Conservation (phyloP, 2,888 invertebrate species). For the Microchrysa polita region DNA sequence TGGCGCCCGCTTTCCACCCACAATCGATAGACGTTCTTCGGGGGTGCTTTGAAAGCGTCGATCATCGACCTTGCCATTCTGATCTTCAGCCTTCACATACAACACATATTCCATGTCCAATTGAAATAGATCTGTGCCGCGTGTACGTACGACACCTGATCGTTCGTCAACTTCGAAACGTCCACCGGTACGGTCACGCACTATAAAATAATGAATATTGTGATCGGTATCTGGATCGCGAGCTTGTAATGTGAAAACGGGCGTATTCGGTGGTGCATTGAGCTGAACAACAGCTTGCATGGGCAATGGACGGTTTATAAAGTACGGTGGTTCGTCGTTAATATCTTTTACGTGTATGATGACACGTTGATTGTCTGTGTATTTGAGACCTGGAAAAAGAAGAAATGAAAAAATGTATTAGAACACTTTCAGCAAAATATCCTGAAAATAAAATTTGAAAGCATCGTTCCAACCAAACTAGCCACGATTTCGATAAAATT, state of each 20-base stretch:
- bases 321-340: slow-evolving; percentile 95
- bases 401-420: slow-evolving; percentile 39
- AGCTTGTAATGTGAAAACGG: slow-evolving; percentile 96
- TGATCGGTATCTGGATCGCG: slow-evolving; percentile 96
- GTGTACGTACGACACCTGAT: slow-evolving; percentile 90
- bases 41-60: slow-evolving; percentile 89
- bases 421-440: too few relatives aligned
- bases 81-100: slow-evolving; percentile 96
- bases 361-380: slow-evolving; percentile 94
- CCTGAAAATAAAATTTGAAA: too few relatives aligned
- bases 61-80: slow-evolving; percentile 91
- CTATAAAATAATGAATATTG: slow-evolving; percentile 95
- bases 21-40: slow-evolving; percentile 91
- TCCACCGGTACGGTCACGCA: slow-evolving; percentile 85
- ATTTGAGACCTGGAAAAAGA: slow-evolving; percentile 64
- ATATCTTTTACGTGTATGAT: slow-evolving; percentile 95
- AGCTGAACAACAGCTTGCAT: slow-evolving; percentile 98
- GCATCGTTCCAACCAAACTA: too few relatives aligned
- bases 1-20: slow-evolving; percentile 96
- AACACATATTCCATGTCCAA: slow-evolving; percentile 96
- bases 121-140: slow-evolving; percentile 91
- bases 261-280: slow-evolving; percentile 94
- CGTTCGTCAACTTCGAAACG: slow-evolving; percentile 88
- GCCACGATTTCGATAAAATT: too few relatives aligned
- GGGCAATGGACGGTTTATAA: slow-evolving; percentile 95